Evolutionary conservation across 2,113 vertebrate species (phyloP), one percentile per base, ranked within the genome.

Genomic region (Nycticorax nycticorax): DNA sequence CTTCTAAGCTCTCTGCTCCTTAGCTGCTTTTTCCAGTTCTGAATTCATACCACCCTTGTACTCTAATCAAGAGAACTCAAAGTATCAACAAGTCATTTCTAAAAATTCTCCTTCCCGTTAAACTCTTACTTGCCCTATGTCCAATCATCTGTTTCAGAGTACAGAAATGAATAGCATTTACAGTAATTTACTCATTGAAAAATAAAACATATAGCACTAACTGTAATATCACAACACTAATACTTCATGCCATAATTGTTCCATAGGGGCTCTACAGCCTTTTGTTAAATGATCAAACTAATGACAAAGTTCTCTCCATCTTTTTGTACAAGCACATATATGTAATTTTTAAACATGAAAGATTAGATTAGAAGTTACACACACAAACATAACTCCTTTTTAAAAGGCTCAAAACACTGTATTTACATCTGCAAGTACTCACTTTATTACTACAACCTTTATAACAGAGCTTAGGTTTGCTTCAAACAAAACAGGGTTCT

Each of bases 381-480:
- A 93, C 69, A 93, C 83, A 95, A 57, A 89, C 66, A 95, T 50
- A 93, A 35, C 77, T 64, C 82, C 81, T 91, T 76, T 95, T 80
- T 75, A 89, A 96, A 97, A 92, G 93, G 74, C 52, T 64, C 89
- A 81, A 95, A 97, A 96, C 71, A 93, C 37, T 78, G 86, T 88
- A 95, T 96, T 96, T 92, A 96, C 97, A 98, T 98, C 97, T 98
- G 97, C 98, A 97, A 98, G 95, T 96, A 95, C 96, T 94, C 94
- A 92, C 88, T 92, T 96, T 92, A 97, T 97, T 96, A 95, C 88
- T 96, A 95, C 96, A 96, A 94, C 93, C 91, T 97, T 97, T 97
- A 93, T 57, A 96, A 95, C 77, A 95, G 80, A 95, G 96, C 94
- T 98, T 97, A 97, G 97, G 87, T 97, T 98, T 97, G 95, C 97